Evolutionary conservation across 2,888 invertebrate species (phyloP), one percentile per base, ranked within the genome.

Genomic region (Actias luna): DNA sequence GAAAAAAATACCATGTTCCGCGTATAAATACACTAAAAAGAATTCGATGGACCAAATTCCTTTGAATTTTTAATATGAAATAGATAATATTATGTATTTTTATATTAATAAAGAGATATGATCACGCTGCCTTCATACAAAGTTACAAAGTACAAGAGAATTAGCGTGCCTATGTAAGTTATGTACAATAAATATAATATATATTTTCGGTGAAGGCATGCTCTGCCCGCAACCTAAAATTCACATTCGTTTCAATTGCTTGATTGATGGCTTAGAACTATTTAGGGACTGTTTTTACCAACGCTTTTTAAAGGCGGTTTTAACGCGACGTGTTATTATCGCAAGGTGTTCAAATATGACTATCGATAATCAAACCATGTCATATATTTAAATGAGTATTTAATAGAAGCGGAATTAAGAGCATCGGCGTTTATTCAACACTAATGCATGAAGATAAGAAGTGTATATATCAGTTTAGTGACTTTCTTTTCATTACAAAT

Each of bases 11-110:
- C 25, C 25, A 50, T 10, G 10, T 50, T 12, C 12, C 46, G 25
- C 12, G 7, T 4, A 16, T n/a, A 29, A 55, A 25, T 16, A 5
- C 55, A 25, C n/a, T 55, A 14, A 52, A 55, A 22, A 22, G 22
- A 50, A 29, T 55, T 18, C 29, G 2, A 55, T 52, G 55, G 55
- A 29, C 55, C 55, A 55, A 55, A 29, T 29, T 55, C 29, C 29
- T 29, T 29, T 59, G n/a, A 55, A n/a, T 29, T 29, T 29, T 29
- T 55, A 29, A 29, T 55, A 27, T 29, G 16, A 29, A 52, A 31
- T 52, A 55, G 55, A 55, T 55, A 50, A 50, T 50, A 29, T 22
- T 31, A 18, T 60, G 46, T 50, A 50, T 60, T 59, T 59, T 60
- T 60, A 60, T 50, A 46, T 33, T 36, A 60, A 60, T 14, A 42